A percentile compares a stretch with the other conserved stretches of the same genome.
These are phyloP conservation scores for Nasonia longicornis DNA, from an alignment of 1,140 invertebrate species.

Conservation along the genomic window DNA sequence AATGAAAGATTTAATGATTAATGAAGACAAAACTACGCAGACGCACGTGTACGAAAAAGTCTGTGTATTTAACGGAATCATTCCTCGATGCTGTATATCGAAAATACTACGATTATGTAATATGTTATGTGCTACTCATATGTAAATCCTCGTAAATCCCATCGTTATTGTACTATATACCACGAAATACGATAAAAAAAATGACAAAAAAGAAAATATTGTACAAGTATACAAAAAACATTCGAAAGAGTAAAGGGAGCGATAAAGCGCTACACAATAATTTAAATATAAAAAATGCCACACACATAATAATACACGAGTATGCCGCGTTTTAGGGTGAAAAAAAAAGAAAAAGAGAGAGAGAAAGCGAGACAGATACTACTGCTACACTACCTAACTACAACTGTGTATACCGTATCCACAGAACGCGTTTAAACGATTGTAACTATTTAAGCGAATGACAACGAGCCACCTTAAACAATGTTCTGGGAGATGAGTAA, in stretches of 20 bases:
- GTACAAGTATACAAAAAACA: slow-evolving; percentile 53
- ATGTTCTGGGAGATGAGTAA: background rate
- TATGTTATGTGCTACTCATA: slow-evolving; percentile 62
- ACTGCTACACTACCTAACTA: slow-evolving; percentile 41
- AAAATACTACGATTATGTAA: slow-evolving; percentile 63
- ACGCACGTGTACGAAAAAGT: slow-evolving; percentile 43
- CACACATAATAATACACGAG: slow-evolving; percentile 32
- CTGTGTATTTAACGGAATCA: slow-evolving; percentile 64
- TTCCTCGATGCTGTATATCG: slow-evolving; percentile 66
- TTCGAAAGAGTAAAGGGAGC: slow-evolving; percentile 47
- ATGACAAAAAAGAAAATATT: slow-evolving; percentile 43
- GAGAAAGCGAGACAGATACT: slow-evolving; percentile 46
- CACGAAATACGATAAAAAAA: slow-evolving; percentile 48
- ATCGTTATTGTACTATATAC: slow-evolving; percentile 64
- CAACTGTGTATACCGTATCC: slow-evolving; percentile 39
- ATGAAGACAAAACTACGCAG: slow-evolving; percentile 27
- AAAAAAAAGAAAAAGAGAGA: slow-evolving; percentile 39
- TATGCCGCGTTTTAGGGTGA: slow-evolving; percentile 45
- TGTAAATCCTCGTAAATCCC: slow-evolving; percentile 65
- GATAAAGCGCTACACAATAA: slow-evolving; percentile 39
- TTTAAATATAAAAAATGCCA: slow-evolving; percentile 18
- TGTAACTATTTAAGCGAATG: slow-evolving; percentile 45
- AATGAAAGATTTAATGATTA: slow-evolving; percentile 38
- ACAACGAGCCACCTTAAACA: slow-evolving; percentile 41
- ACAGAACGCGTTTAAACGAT: slow-evolving; percentile 42